phyloP scores from a whole-genome alignment of 2,888 invertebrate species.

The Scaptomyza flava region DNA sequence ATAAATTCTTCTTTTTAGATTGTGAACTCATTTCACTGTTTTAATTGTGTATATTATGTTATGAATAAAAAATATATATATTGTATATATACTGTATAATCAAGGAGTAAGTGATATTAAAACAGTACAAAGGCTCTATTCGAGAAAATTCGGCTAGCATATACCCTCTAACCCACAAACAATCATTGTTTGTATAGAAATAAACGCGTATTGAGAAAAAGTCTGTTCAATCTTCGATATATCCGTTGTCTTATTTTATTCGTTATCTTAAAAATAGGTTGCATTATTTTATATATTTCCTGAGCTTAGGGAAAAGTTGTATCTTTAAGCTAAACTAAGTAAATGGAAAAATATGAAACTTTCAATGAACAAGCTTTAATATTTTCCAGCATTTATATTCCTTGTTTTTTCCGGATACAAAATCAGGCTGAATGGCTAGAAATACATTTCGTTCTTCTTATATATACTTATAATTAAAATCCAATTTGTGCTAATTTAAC shows the following conservation, averaged over 20 bases:
- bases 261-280: too few species aligned
- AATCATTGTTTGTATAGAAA: too few species aligned
- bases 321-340: too few species aligned
- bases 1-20: neutral
- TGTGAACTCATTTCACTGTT: neutral
- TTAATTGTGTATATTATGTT: neutral
- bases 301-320: too few species aligned
- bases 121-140: neutral
- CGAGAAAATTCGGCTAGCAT: neutral
- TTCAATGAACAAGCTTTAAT: neutral
- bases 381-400: conserved; percentile 22
- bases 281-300: too few species aligned
- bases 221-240: too few species aligned
- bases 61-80: neutral
- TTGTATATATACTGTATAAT: neutral
- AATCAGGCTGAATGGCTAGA: neutral
- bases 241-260: too few species aligned
- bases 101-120: conserved; percentile 13
- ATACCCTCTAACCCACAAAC: too few species aligned
- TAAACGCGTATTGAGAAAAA: too few species aligned
- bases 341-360: too few species aligned
- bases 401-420: neutral
- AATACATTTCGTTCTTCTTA: conserved; percentile 28
- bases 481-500: conserved; percentile 64
- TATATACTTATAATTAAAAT: conserved; percentile 54